Evolutionary conservation across 2,113 vertebrate species (phyloP).

Genomic region (Silurus glanis): DNA sequence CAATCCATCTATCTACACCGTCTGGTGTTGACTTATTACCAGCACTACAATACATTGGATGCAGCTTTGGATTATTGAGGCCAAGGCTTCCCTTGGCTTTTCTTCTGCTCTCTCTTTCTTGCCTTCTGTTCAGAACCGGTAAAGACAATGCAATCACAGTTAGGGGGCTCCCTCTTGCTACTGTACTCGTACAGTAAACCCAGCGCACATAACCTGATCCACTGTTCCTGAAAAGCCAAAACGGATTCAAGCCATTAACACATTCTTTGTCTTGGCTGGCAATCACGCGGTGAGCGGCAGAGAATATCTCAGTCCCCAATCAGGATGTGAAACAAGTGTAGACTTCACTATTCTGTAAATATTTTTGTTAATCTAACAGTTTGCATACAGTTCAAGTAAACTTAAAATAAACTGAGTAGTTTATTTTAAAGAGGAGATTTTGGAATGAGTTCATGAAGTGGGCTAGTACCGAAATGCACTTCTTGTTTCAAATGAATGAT

Average conservation of each 20-base stretch:
- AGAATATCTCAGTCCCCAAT: background rate
- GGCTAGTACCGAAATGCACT: background rate
- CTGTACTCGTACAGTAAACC: background rate
- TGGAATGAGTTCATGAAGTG: background rate
- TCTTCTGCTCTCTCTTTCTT: background rate
- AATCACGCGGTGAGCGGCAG: background rate
- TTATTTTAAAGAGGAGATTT: background rate
- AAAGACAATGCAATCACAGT: background rate
- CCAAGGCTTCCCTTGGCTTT: background rate
- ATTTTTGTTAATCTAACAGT: background rate
- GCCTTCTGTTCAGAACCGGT: background rate
- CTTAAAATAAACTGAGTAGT: background rate
- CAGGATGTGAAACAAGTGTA: background rate
- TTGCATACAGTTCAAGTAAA: background rate
- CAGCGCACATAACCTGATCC: background rate
- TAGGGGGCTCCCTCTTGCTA: background rate
- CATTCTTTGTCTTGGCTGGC: background rate
- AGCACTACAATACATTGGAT: conserved; percentile 35
- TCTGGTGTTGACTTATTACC: conserved; percentile 42
- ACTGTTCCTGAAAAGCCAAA: background rate
- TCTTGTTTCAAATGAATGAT: background rate
- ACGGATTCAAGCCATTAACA: background rate
- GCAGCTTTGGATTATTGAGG: conserved; percentile 49
- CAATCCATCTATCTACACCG: conserved; percentile 31
- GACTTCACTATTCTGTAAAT: background rate